These are phyloP conservation scores for Cyprinella venusta DNA, from an alignment of 2,797 vertebrate species.

Conservation along the genomic window DNA sequence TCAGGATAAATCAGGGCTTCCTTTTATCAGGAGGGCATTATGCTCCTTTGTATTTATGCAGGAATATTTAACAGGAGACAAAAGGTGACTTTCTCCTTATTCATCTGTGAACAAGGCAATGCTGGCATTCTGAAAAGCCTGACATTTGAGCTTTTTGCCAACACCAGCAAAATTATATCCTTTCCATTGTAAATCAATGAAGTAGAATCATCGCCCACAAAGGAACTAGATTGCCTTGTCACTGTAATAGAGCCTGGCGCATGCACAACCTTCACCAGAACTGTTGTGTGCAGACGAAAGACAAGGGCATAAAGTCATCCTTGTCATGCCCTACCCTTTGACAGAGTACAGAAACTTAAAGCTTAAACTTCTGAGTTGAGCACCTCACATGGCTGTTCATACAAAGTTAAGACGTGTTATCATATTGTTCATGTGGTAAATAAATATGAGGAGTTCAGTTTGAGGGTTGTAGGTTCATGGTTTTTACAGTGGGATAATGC, in stretches of 20 bases:
- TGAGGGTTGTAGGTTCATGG: not conserved
- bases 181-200: slow-evolving; percentile 92
- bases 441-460: not conserved
- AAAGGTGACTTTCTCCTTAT: slow-evolving; percentile 92
- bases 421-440: not conserved
- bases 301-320: slow-evolving; percentile 70
- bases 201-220: slow-evolving; percentile 89
- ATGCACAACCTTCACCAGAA: slow-evolving; percentile 84
- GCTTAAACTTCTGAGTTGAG: slow-evolving; percentile 21
- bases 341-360: slow-evolving; percentile 26
- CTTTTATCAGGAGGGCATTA: slow-evolving; percentile 69
- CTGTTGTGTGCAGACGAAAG: slow-evolving; percentile 75
- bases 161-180: slow-evolving; percentile 92
- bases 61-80: slow-evolving; percentile 91
- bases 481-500: not conserved
- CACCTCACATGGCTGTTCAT: not conserved
- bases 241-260: slow-evolving; percentile 89
- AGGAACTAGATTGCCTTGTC: slow-evolving; percentile 90
- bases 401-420: not conserved
- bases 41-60: slow-evolving; percentile 89
- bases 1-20: slow-evolving; percentile 80
- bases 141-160: slow-evolving; percentile 93
- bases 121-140: slow-evolving; percentile 90
- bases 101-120: slow-evolving; percentile 87
- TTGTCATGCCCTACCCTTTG: slow-evolving; percentile 59